Base-by-base conservation (phyloP, 2,797 vertebrate species). In the Nyctibius grandis region DNA sequence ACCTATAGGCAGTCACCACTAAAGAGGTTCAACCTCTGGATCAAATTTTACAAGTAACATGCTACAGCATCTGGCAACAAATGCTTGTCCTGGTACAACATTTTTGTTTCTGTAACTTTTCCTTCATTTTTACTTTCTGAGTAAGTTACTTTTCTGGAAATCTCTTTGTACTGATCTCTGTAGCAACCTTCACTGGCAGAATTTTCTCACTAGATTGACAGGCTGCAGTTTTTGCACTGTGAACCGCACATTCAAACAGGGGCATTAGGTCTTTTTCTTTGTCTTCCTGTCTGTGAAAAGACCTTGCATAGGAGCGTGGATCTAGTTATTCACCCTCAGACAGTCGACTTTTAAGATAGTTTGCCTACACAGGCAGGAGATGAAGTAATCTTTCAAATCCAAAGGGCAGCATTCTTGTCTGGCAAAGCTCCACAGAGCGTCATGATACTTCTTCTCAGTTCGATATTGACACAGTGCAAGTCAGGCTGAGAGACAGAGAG, bases 181-280 rank as follows among this genome's bases (percentile, higher is more conserved):
- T 44, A 87, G 70, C 74, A 94, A 87, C 63, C 73, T 95, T 95
- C 91, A 48, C 23, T 5, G n/a, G 80, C 65, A 92, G 91, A 94
- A 92, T 82, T 91, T 81, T 96, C 92, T 89, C 76, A 86, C 92
- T 79, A 80, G 67, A 94, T 11, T 93, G 85, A 93, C 42, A 96
- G 54, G 50, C 50, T 89, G 51, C 28, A 93, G 88, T 54, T 93
- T 87, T 88, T 76, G 90, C 72, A 80, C 95, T 85, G 79, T 91
- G 96, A 96, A 97, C 81, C 88, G 86, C 69, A 91, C 81, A 94
- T 97, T 97, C 94, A 95, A 82, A 93, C 18, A 26, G 79, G 50
- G 95, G 60, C 77, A 95, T 59, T 92, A 92, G 94, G 85, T 94
- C 84, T 83, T 95, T 91, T 73, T 93, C 90, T 95, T 93, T 78